phyloP scores from a whole-genome alignment of 2,113 vertebrate genomes.

The Bombycilla garrulus region DNA sequence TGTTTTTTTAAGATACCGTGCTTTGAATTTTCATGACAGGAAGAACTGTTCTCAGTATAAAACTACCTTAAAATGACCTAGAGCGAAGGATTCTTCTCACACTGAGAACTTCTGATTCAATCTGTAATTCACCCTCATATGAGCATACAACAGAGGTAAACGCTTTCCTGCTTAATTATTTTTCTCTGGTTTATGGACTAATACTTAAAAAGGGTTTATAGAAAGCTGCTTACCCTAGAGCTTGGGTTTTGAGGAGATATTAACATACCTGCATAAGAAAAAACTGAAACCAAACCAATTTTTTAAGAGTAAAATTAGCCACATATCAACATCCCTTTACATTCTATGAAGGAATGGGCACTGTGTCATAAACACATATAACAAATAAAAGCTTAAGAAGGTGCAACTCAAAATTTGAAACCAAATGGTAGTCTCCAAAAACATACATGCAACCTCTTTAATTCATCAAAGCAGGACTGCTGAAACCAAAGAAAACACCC shows the following conservation, averaged over 20 bases:
- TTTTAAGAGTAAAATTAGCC: neutral
- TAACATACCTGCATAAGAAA: neutral
- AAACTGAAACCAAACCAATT: neutral
- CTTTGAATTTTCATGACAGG: neutral
- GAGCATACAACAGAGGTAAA: neutral
- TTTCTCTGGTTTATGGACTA: neutral
- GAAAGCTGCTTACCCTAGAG: neutral
- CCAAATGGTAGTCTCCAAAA: neutral
- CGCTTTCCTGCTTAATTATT: neutral
- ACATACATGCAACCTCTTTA: neutral
- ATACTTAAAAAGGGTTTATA: neutral
- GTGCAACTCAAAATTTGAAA: neutral
- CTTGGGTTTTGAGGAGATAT: neutral
- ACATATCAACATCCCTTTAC: neutral
- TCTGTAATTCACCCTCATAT: neutral
- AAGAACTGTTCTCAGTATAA: neutral
- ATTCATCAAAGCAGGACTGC: neutral
- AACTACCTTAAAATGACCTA: neutral
- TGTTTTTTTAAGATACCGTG: neutral
- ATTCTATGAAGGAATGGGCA: neutral
- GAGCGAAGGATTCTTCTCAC: neutral
- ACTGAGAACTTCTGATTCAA: neutral
- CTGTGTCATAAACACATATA: accelerated
- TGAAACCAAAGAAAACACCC: neutral
- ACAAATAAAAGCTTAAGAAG: neutral